phyloP scores from a whole-genome alignment of 2,888 invertebrate genomes.

The Agriopis marginaria region DNA sequence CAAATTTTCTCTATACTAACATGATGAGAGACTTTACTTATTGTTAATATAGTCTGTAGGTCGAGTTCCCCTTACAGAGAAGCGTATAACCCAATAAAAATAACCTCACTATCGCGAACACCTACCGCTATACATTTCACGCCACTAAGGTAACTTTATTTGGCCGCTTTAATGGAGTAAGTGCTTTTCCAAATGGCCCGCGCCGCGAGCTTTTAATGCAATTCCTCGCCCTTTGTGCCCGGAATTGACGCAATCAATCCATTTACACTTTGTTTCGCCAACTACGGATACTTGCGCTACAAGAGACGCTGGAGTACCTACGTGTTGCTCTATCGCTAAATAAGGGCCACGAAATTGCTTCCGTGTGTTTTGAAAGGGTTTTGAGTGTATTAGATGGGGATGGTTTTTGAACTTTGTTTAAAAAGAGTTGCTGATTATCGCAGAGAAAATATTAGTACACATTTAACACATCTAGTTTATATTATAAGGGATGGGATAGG shows the following conservation, averaged over 20 bases:
- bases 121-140: conserved; percentile 55
- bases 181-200: conserved; percentile 83
- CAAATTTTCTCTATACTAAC: no score
- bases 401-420: neutral
- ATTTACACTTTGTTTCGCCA: conserved; percentile 87
- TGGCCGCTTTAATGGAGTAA: conserved; percentile 83
- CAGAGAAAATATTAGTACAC: no score
- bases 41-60: no score
- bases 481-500: no score
- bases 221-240: conserved; percentile 83
- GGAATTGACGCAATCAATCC: conserved; percentile 87
- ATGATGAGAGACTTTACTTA: no score
- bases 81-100: conserved; percentile 37
- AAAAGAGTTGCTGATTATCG: conserved; percentile 5
- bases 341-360: conserved; percentile 57
- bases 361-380: conserved; percentile 48
- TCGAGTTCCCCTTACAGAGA: conserved; percentile 17
- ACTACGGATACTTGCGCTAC: conserved; percentile 61
- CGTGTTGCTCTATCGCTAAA: conserved; percentile 64
- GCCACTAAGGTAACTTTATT: conserved; percentile 82
- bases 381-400: neutral
- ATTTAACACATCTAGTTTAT: no score
- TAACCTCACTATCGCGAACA: conserved; percentile 45
- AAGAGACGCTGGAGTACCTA: conserved; percentile 43
- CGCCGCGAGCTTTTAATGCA: conserved; percentile 85